These are phyloP conservation scores for Magallana nippona DNA, from an alignment of 2,888 invertebrate genomes.

Conservation along the genomic window DNA sequence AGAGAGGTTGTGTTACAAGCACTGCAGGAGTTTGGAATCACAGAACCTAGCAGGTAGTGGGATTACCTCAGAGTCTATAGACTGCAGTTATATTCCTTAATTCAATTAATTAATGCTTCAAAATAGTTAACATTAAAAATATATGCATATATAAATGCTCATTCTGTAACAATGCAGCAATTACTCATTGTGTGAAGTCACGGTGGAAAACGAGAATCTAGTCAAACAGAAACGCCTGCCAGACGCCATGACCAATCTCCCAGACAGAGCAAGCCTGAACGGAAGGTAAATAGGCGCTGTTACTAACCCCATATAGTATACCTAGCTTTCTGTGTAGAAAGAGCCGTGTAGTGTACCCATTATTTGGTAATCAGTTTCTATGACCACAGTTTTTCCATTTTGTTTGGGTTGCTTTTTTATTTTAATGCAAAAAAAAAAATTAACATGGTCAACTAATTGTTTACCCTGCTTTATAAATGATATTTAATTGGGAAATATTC, in stretches of 20 bases:
- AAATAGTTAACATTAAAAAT: no score
- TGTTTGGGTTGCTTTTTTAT: neutral
- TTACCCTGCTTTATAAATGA: neutral
- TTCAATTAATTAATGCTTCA: neutral
- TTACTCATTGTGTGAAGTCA: conserved; percentile 96
- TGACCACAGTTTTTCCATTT: conserved; percentile 8
- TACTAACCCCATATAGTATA: conserved; percentile 42
- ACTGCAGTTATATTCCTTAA: no score
- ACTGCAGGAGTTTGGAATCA: conserved; percentile 96
- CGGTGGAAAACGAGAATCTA: conserved; percentile 93
- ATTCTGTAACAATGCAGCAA: conserved; percentile 82
- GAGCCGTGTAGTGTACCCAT: neutral
- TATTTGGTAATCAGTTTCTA: neutral
- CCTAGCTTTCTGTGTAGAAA: conserved; percentile 19
- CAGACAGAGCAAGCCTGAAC: conserved; percentile 92
- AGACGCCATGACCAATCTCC: conserved; percentile 95
- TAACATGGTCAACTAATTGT: neutral
- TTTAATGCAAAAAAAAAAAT: neutral
- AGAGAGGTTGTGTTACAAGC: conserved; percentile 96
- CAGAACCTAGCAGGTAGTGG: conserved; percentile 89
- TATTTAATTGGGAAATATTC: neutral
- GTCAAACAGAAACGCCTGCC: conserved; percentile 97
- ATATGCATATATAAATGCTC: neutral
- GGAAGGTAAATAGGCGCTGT: conserved; percentile 79
- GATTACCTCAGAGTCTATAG: no score